phyloP scores from a whole-genome alignment of 2,113 vertebrate species.

The Phaethornis superciliosus region DNA sequence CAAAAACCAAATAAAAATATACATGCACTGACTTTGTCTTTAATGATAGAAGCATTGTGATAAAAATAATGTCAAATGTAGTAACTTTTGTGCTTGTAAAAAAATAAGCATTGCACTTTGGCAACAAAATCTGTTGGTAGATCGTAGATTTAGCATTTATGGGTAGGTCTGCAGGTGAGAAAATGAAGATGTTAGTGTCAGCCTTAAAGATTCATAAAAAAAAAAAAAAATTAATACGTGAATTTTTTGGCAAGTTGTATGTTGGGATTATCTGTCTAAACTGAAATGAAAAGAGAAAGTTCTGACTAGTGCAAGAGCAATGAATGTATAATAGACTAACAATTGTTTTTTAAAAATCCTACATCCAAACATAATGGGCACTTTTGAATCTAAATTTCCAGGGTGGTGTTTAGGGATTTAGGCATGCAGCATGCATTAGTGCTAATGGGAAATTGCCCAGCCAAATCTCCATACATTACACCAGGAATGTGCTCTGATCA shows the following conservation, averaged over 20 bases:
- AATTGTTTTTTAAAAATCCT: slow-evolving; percentile 37
- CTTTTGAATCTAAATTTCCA: slow-evolving; percentile 43
- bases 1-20: neutral
- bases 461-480: slow-evolving; percentile 17
- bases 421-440: neutral
- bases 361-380: neutral
- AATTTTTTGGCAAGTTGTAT: slow-evolving; percentile 37
- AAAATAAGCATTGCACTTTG: neutral
- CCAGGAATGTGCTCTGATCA: neutral
- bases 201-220: neutral
- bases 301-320: slow-evolving; percentile 45
- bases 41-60: neutral
- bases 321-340: slow-evolving; percentile 60
- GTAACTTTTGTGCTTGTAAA: neutral
- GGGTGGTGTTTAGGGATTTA: slow-evolving; percentile 42
- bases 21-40: neutral
- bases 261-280: slow-evolving; percentile 61
- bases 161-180: slow-evolving; percentile 3
- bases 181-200: slow-evolving; percentile 2
- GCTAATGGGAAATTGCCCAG: slow-evolving; percentile 31
- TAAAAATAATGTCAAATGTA: neutral
- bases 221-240: slow-evolving; percentile 45
- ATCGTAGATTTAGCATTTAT: slow-evolving; percentile 26
- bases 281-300: slow-evolving; percentile 46
- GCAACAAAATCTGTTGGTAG: slow-evolving; percentile 8